Evolutionary conservation across 1,140 invertebrate genomes (phyloP), one percentile per base, ranked within the genome.

Genomic region (Idris sp.): DNA sequence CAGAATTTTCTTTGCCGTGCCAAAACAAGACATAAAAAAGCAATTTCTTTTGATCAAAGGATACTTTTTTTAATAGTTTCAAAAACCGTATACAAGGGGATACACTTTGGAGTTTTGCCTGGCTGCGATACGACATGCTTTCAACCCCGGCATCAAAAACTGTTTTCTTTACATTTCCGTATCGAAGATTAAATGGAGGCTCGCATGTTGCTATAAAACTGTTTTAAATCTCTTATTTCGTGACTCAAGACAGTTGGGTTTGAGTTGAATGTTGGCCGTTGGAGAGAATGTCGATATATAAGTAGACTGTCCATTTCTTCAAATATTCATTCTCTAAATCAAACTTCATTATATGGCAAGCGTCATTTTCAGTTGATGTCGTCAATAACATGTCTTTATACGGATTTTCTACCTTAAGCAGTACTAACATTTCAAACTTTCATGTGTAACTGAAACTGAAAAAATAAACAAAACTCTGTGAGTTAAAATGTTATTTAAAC

Each of bases 351-450:
- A 46, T 36, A 54, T 14, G n/a, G n/a, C 19, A 8, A 38, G 11
- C 40, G 61, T 65, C 61, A 65, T 14, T 65, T 54, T 65, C 61
- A 65, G 61, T 41, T 54, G 49, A 54, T 48, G 30, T 54, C 48
- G 49, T 46, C 40, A 46, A 18, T 28, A 64, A 44, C 48, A 54
- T 48, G 48, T 31, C 22, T n/a, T 15, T 62, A 49, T 59, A 59
- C 41, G 41, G 31, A 8, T 49, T 43, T 64, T 43, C 13, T 5
- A 22, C 7, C 31, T 19, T 30, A 33, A 18, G 16, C 10, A 30
- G 7, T 8, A 25, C 9, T n/a, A n/a, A n/a, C n/a, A n/a, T n/a
- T n/a, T n/a, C n/a, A n/a, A n/a, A n/a, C n/a, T n/a, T n/a, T n/a
- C n/a, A n/a, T n/a, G n/a, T n/a, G n/a, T n/a, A n/a, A n/a, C n/a